Evolutionary conservation across 2,888 invertebrate genomes (phyloP).

Genomic region (Lasioglossum morio): DNA sequence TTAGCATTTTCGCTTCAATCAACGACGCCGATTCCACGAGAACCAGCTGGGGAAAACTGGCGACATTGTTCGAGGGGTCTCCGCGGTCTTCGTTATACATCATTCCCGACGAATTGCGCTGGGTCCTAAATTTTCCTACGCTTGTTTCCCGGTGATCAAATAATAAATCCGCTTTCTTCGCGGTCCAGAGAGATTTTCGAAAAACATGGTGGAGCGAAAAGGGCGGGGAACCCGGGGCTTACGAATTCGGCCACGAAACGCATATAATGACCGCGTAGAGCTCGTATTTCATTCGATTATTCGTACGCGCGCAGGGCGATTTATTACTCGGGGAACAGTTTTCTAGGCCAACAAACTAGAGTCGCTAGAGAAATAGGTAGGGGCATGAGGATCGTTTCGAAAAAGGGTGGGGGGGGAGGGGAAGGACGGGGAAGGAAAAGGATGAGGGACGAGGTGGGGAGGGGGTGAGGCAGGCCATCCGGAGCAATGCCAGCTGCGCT

Average conservation of each 20-base stretch:
- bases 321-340: slow-evolving; percentile 71
- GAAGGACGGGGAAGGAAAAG: too few relatives aligned
- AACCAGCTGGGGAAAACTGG: not conserved
- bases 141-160: slow-evolving; percentile 26
- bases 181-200: not conserved
- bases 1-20: not conserved
- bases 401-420: slow-evolving; percentile 45
- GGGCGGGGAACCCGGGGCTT: not conserved
- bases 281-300: slow-evolving; percentile 64
- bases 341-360: slow-evolving; percentile 71
- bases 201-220: not conserved
- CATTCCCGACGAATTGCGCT: slow-evolving; percentile 10
- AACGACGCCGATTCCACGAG: not conserved
- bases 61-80: not conserved
- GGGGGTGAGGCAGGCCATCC: slow-evolving; percentile 50
- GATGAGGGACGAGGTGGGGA: slow-evolving; percentile 46
- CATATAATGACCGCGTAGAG: slow-evolving; percentile 51
- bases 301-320: slow-evolving; percentile 57
- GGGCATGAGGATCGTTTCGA: slow-evolving; percentile 60
- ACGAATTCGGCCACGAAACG: slow-evolving; percentile 32
- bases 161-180: slow-evolving; percentile 4
- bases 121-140: slow-evolving; percentile 17
- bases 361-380: slow-evolving; percentile 67
- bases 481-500: slow-evolving; percentile 81
- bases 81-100: not conserved